Base-by-base conservation (phyloP, 1,140 invertebrate species). In the Andricus grossulariae region DNA sequence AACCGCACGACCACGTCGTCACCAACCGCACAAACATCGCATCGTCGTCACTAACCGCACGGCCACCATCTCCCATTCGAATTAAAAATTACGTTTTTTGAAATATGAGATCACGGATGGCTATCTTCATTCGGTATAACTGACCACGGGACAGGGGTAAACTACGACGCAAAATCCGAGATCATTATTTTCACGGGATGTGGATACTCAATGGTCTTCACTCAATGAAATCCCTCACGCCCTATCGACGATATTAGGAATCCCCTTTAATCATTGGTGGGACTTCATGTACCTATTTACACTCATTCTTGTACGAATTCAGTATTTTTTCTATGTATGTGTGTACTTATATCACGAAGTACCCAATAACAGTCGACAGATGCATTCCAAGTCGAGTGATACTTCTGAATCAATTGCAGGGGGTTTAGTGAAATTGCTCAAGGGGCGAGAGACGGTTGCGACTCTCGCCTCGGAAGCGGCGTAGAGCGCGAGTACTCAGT, bases 101-200 rank as follows among this genome's bases (percentile, higher is more conserved):
- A 10, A 45, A 8, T 1, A 10, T 45, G 39, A 45, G 7, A 45
- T 45, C 39, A 45, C 10, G 0, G 39, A 45, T 11, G 4, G 39
- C 39, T 45, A 45, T 45, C 39, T 5, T 45, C 39, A 45, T 45
- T 45, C 10, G 10, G 10, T 45, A 45, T 45, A 45, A 45, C 7
- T 7, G 39, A 45, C 39, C 39, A 45, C 52, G 0, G 10, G n/a
- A 54, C 18, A 19, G 7, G 19, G n/a, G 16, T 10, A 54, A 54
- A 10, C 2, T 71, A 78, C 54, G 75, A 74, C 75, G 75, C 60
- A 72, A 80, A 76, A 75, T 76, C 5, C 82, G 74, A 74, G 57
- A 82, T 85, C 83, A 84, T 86, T 85, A 84, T 86, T 84, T 86
- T 86, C 75, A 85, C 79, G 84, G 76, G 66, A 84, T 16, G 57